Conservation (phyloP, 2,888 invertebrate species). For the Ornithoptera priamus region DNA sequence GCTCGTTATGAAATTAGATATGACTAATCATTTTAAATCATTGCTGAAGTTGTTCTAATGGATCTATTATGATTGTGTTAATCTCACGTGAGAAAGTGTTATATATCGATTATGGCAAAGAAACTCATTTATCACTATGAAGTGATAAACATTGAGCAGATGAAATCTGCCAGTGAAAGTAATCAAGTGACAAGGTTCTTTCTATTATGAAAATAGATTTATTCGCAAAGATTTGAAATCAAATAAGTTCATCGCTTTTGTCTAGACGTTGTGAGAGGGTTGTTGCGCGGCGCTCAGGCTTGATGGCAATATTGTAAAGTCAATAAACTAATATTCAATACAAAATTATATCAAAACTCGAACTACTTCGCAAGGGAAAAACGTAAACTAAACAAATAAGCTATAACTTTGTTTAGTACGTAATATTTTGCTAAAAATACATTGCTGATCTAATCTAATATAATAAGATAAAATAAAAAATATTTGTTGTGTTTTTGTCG, state of each 20-base stretch:
- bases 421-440: background rate
- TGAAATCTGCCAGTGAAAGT: constrained; percentile 28
- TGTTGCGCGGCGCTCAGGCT: constrained; percentile 41
- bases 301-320: constrained; percentile 59
- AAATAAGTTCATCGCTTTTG: constrained; percentile 55
- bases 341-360: constrained; percentile 39
- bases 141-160: constrained; percentile 16
- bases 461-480: background rate
- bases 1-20: constrained; percentile 1
- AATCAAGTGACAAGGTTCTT: constrained; percentile 39
- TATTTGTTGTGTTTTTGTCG: background rate
- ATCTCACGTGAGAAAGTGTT: constrained; percentile 24
- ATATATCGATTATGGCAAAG: constrained; percentile 16
- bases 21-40: constrained; percentile 5
- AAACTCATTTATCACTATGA: constrained; percentile 21
- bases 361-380: constrained; percentile 22
- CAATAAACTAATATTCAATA: constrained; percentile 65
- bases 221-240: constrained; percentile 48
- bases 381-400: constrained; percentile 20
- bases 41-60: constrained; percentile 7
- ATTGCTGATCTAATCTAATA: no score
- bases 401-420: constrained; percentile 17
- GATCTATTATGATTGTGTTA: constrained; percentile 13
- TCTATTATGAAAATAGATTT: constrained; percentile 42
- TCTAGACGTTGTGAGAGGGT: constrained; percentile 69